Evolutionary conservation across 2,113 vertebrate species (phyloP).

Genomic region (Typhlomys cinereus): DNA sequence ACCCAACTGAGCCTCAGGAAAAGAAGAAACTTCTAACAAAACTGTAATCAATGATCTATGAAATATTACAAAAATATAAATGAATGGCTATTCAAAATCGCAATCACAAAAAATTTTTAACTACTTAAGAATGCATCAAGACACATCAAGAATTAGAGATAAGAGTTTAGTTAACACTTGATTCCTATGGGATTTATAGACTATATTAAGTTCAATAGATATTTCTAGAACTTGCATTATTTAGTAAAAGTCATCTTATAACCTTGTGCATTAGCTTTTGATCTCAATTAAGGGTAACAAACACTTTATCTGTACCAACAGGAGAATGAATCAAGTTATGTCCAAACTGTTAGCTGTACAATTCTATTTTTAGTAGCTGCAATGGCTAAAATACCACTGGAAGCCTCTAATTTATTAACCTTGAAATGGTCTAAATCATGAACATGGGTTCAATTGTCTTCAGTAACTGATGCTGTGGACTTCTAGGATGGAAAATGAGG

Average conservation of each 20-base stretch:
- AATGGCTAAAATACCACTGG: background rate
- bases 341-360: background rate
- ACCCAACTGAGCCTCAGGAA: constrained; percentile 1
- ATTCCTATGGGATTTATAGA: background rate
- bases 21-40: background rate
- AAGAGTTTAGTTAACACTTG: background rate
- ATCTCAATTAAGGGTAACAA: background rate
- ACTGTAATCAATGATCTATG: background rate
- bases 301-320: background rate
- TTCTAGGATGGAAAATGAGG: background rate
- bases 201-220: background rate
- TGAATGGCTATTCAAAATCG: background rate
- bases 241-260: background rate
- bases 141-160: background rate
- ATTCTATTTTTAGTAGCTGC: background rate
- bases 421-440: background rate
- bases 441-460: constrained; percentile 19
- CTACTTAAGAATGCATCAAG: background rate
- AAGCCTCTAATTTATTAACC: constrained; percentile 26
- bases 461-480: background rate
- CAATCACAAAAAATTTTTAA: background rate
- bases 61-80: background rate
- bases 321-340: background rate
- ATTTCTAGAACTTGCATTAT: constrained; percentile 39
- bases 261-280: background rate